Percentiles rank a stretch among this genome's conserved stretches.
These are phyloP conservation scores for Leptodactylus fuscus DNA, from an alignment of 2,113 vertebrate species.

Conservation along the genomic window DNA sequence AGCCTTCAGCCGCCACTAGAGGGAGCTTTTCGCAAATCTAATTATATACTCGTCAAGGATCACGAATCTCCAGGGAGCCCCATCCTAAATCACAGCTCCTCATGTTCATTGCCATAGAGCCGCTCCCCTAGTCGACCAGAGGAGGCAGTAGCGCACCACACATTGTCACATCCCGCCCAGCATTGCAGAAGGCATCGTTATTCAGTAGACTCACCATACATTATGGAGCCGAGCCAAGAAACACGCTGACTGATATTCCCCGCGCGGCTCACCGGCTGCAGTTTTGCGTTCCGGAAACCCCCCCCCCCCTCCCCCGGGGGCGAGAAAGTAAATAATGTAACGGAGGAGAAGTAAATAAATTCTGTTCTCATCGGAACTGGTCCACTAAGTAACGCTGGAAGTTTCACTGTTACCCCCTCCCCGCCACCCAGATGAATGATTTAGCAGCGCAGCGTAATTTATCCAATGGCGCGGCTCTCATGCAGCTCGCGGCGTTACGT, in stretches of 20 bases:
- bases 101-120: not conserved
- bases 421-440: not conserved
- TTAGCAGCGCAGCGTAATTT: not conserved
- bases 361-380: not conserved
- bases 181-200: conserved; percentile 17
- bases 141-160: not conserved
- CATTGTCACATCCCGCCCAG: not conserved
- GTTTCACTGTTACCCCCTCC: not conserved
- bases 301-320: not conserved
- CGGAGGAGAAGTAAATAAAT: conserved; percentile 15
- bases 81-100: too few species aligned
- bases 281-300: not conserved
- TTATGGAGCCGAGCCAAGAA: not conserved
- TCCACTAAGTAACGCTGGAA: not conserved
- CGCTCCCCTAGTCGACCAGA: not conserved
- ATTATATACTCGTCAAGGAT: not conserved
- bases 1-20: not conserved
- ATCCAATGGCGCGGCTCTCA: not conserved
- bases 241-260: not conserved
- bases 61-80: too few species aligned
- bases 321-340: conserved; percentile 13
- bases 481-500: not conserved
- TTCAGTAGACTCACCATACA: not conserved
- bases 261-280: not conserved
- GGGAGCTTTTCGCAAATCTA: not conserved